These are phyloP conservation scores for Ectemnius cavifrons DNA, from an alignment of 2,888 invertebrate genomes.

Conservation along the genomic window DNA sequence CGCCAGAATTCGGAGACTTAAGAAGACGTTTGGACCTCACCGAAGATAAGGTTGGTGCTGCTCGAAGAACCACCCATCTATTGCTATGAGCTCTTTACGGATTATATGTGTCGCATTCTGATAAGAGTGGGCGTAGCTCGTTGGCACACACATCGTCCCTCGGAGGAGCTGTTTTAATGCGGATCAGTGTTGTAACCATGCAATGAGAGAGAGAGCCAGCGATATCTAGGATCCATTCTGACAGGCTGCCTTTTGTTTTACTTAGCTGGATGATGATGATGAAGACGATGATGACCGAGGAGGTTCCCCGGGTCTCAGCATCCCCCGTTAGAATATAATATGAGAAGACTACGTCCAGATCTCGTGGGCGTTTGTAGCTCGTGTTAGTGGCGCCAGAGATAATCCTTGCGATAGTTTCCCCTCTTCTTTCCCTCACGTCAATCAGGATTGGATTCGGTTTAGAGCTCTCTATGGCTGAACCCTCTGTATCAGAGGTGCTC, in stretches of 20 bases:
- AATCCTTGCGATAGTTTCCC: constrained; percentile 75
- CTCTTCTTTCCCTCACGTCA: constrained; percentile 73
- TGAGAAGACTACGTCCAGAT: constrained; percentile 56
- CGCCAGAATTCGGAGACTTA: constrained; percentile 31
- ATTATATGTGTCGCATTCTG: constrained; percentile 58
- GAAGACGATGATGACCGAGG: constrained; percentile 64
- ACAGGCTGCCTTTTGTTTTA: constrained; percentile 62
- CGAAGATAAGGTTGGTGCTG: constrained; percentile 40
- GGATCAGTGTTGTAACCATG: constrained; percentile 56
- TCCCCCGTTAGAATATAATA: constrained; percentile 63
- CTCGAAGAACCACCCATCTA: constrained; percentile 33
- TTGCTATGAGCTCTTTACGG: constrained; percentile 51
- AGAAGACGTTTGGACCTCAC: constrained; percentile 9
- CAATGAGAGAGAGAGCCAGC: constrained; percentile 46
- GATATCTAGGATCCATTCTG: constrained; percentile 60
- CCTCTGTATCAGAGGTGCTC: constrained; percentile 71
- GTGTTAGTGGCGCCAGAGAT: constrained; percentile 76
- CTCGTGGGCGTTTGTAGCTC: constrained; percentile 63
- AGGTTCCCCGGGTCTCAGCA: constrained; percentile 51
- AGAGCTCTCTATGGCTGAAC: constrained; percentile 71
- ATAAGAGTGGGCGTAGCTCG: constrained; percentile 51
- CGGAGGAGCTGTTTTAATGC: constrained; percentile 56
- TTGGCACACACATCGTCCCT: constrained; percentile 33
- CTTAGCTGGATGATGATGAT: constrained; percentile 66
- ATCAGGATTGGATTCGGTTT: constrained; percentile 77